phyloP scores from a whole-genome alignment of 2,797 vertebrate species.

The Peromyscus aztecus region DNA sequence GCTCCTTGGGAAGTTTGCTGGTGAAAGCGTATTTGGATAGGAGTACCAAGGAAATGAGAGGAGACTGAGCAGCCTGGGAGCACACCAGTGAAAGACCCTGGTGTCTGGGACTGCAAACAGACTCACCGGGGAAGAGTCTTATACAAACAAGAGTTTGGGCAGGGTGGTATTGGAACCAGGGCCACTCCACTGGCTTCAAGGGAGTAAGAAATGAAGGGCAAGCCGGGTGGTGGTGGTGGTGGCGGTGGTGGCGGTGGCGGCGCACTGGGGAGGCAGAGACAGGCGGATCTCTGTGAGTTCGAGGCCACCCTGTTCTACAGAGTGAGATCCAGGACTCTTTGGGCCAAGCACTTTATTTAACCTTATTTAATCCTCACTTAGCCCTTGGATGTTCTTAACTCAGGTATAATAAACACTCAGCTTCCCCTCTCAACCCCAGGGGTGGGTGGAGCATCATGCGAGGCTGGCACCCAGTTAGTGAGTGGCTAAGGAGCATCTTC shows the following conservation, averaged over 20 bases:
- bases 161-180: background rate
- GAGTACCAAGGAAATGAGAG: conserved; percentile 1
- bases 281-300: too few species aligned
- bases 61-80: background rate
- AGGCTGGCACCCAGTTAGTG: background rate
- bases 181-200: background rate
- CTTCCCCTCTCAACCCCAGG: background rate
- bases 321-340: background rate
- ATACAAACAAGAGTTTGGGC: background rate
- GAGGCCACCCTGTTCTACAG: too few species aligned
- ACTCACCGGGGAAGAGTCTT: background rate
- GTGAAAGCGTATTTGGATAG: conserved; percentile 63
- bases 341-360: background rate
- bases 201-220: background rate
- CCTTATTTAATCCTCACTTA: background rate
- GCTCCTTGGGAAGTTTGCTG: conserved; percentile 47
- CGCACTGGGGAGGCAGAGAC: too few species aligned
- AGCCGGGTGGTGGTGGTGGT: too few species aligned
- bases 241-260: too few species aligned
- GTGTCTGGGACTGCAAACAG: background rate
- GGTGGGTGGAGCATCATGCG: background rate
- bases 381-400: background rate
- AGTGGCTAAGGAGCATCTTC: background rate
- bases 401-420: background rate
- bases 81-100: background rate